A percentile compares a stretch with the other conserved stretches of the same genome.
Conservation (phyloP, 2,113 vertebrate species). For the Passerina amoena region DNA sequence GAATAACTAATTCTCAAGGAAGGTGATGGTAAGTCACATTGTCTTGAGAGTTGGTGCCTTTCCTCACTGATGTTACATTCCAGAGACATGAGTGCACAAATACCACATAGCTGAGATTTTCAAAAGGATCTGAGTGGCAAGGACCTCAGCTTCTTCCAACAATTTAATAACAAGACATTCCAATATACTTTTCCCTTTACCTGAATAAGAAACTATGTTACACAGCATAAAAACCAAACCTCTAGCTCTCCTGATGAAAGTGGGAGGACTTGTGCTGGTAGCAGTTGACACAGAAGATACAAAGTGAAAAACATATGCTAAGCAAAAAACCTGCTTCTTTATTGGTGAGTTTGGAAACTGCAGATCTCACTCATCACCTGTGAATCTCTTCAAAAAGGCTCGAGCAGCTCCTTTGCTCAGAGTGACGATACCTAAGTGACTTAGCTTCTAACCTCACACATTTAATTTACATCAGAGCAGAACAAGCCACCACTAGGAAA, state of each 20-base stretch:
- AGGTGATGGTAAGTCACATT: conserved; percentile 35
- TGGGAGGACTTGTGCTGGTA: not conserved
- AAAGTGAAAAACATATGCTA: not conserved
- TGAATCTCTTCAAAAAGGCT: not conserved
- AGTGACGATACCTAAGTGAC: not conserved
- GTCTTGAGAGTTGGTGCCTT: conserved; percentile 24
- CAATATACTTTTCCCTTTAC: not conserved
- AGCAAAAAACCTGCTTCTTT: not conserved
- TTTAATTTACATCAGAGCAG: not conserved
- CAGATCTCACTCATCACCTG: not conserved
- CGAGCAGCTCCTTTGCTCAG: not conserved
- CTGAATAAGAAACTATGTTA: not conserved
- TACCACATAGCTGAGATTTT: conserved; percentile 40
- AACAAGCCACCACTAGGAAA: not conserved
- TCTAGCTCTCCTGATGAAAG: not conserved
- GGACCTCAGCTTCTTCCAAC: conserved; percentile 23
- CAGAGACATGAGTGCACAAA: conserved; percentile 47
- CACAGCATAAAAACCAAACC: not conserved
- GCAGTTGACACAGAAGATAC: not conserved
- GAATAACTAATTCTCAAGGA: conserved; percentile 15
- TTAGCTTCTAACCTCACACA: not conserved
- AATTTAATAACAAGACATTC: conserved; percentile 54
- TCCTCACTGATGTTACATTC: not conserved
- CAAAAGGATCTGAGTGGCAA: conserved; percentile 41
- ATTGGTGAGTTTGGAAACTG: conserved; percentile 1